Conservation (phyloP, 1,140 invertebrate species). For the Cotesia vestalis region DNA sequence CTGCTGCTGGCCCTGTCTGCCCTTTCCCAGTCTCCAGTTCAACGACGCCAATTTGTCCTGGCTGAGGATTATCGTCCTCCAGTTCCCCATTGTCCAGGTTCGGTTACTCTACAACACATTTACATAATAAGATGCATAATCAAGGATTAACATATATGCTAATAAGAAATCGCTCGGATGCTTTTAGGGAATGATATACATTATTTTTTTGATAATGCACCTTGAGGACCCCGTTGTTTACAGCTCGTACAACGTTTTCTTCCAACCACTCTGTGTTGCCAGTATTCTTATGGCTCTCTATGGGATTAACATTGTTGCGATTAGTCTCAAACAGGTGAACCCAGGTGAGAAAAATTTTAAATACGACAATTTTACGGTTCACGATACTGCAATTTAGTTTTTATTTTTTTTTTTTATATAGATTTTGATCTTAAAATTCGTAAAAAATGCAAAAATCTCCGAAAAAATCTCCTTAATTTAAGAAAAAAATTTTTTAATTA, state of each 20-base stretch:
- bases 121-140: not conserved
- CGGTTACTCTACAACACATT: slow-evolving; percentile 18
- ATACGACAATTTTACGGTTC: slow-evolving; percentile 7
- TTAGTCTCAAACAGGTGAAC: slow-evolving; percentile 54
- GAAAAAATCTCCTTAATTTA: no score
- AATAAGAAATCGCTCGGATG: not conserved
- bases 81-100: slow-evolving; percentile 63
- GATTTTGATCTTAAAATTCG: no score
- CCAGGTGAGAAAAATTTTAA: slow-evolving; percentile 51
- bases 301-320: slow-evolving; percentile 55
- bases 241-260: slow-evolving; percentile 50
- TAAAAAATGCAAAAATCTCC: no score
- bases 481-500: no score
- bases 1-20: slow-evolving; percentile 64
- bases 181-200: slow-evolving; percentile 54
- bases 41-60: slow-evolving; percentile 58
- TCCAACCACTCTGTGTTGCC: slow-evolving; percentile 54
- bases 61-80: slow-evolving; percentile 57
- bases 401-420: no score
- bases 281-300: slow-evolving; percentile 61
- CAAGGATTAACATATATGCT: no score
- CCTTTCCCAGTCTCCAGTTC: slow-evolving; percentile 58
- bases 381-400: no score
- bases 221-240: slow-evolving; percentile 52
- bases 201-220: slow-evolving; percentile 54